Evolutionary conservation across 2,888 invertebrate species (phyloP).

Genomic region (Scaptomyza caliginosa): DNA sequence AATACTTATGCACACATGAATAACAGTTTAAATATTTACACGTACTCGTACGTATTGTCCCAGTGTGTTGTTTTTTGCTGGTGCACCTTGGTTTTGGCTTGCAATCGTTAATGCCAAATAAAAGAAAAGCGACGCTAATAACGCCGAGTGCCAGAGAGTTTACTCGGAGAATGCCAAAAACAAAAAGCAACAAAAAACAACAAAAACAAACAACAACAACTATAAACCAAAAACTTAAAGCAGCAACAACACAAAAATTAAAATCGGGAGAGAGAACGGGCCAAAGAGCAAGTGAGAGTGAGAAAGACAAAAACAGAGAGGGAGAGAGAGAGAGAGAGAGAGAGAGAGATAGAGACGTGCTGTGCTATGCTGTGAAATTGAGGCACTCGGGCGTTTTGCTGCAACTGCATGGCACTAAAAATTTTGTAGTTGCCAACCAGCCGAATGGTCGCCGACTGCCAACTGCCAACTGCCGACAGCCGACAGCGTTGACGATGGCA

Average conservation of each 20-base stretch:
- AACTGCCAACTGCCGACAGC: conserved; percentile 9
- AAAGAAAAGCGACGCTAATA: conserved; percentile 60
- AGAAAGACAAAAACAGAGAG: background rate
- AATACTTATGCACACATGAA: conserved; percentile 13
- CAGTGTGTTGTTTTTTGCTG: conserved; percentile 13
- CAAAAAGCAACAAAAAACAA: background rate
- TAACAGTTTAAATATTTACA: conserved; percentile 24
- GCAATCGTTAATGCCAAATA: conserved; percentile 60
- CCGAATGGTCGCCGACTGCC: conserved; percentile 28
- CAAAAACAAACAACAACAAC: background rate
- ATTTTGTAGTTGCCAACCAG: conserved; percentile 33
- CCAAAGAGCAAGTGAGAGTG: too few relatives aligned
- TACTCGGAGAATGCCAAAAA: conserved; percentile 5
- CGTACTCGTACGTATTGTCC: conserved; percentile 10
- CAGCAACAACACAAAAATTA: background rate
- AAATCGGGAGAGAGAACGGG: background rate
- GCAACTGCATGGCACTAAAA: conserved; percentile 52
- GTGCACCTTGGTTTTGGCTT: conserved; percentile 44
- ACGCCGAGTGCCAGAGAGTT: conserved; percentile 29
- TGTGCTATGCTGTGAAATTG: conserved; percentile 5
- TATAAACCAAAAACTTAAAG: background rate
- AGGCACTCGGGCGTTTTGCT: conserved; percentile 33
- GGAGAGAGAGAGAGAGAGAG: conserved; percentile 2
- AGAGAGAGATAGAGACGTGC: background rate
- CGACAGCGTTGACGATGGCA: conserved; percentile 14